Evolutionary conservation across 2,888 invertebrate species (phyloP).

Genomic region (Theretra japonica): DNA sequence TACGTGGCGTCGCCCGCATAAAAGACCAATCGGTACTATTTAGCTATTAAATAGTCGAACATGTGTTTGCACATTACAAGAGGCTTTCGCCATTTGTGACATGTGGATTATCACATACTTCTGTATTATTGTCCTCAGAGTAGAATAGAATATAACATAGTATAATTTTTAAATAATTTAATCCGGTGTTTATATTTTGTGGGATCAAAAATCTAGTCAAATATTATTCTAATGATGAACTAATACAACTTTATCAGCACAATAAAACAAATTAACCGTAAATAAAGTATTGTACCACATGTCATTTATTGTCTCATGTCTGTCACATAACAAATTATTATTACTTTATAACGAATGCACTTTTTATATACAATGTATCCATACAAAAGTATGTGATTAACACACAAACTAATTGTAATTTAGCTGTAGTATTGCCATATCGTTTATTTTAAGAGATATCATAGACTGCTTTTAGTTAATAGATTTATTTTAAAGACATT

Average conservation of each 20-base stretch:
- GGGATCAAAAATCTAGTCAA: background rate
- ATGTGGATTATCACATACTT: conserved; percentile 5
- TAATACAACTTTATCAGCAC: too few species aligned
- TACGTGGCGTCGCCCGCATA: background rate
- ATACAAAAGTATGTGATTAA: conserved; percentile 13
- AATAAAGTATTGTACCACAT: background rate
- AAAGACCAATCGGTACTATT: conserved; percentile 19
- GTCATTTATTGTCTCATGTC: too few species aligned
- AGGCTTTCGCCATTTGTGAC: conserved; percentile 12
- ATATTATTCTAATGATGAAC: background rate
- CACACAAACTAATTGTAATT: conserved; percentile 30
- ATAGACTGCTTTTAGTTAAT: conserved; percentile 68
- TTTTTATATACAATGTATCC: background rate
- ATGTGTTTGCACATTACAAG: background rate
- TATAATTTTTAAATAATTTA: too few species aligned
- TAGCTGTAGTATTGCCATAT: conserved; percentile 52
- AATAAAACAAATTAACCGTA: background rate
- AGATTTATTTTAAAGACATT: conserved; percentile 44
- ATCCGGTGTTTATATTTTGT: background rate
- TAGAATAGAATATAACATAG: background rate
- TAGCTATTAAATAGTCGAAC: background rate
- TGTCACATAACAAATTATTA: background rate
- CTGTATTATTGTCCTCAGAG: background rate
- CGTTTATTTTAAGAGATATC: conserved; percentile 62
- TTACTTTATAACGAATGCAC: background rate